Base-by-base conservation (phyloP, 2,888 invertebrate species). In the Pyrgus malvae region DNA sequence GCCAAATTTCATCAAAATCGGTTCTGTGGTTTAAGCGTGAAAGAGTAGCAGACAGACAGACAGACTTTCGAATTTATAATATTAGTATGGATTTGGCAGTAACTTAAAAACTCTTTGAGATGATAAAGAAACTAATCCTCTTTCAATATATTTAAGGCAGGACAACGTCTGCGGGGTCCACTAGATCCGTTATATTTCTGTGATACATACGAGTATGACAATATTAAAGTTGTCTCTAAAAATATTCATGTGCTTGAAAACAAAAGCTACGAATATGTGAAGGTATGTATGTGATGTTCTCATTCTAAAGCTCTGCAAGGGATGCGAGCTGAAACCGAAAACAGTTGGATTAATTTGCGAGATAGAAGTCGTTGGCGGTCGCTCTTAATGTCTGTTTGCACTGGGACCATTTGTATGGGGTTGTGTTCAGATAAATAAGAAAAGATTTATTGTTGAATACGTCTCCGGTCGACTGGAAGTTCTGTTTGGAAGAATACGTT, bases 301-400 rank as follows among this genome's bases (percentile, higher is more conserved):
- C 51, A 37, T 51, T 51, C 19, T 44, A 51, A 50, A 50, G 51
- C 51, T 51, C 9, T 27, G 51, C 37, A 42, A 51, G 51, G 44
- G 51, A 51, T 42, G 37, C 35, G 44, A 42, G 51, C 25, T 42
- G 51, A 51, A 51, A 44, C 40, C 48, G 49, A 55, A 58, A 58
- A 58, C 51, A 29, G 51, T 58, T 60, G 50, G 50, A 50, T 53
- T 53, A 55, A 49, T 57, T 55, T 55, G 56, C 57, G 45, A 58
- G 45, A n/a, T n/a, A 23, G 42, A 41, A 49, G 51, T 29, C 45
- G 55, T 53, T 27, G 58, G 57, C 57, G 58, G 57, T 14, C 17
- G 23, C 44, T 37, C 31, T 53, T 37, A 37, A 53, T 45, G 19
- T 45, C 25, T 41, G n/a, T n/a, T 33, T 42, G 16, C 35, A 9